Evolutionary conservation across 2,888 invertebrate genomes (phyloP), one percentile per base, ranked within the genome.

Genomic region (Spisula solida): DNA sequence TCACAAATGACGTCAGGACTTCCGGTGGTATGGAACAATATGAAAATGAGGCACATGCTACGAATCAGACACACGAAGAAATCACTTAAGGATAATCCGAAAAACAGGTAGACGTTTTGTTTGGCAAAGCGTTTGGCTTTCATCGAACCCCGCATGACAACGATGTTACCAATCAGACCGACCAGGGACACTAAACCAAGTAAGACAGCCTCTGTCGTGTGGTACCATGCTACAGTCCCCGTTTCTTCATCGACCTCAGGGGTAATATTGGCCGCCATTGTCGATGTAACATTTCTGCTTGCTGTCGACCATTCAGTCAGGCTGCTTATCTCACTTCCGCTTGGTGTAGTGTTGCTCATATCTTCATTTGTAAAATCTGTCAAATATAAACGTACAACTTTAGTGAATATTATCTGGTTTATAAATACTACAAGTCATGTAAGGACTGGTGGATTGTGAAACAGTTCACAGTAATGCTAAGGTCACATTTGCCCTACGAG

Each of bases 61-160:
- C 89, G 85, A 31, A 91, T 56, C 12, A 81, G 29, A 55, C 90
- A 92, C n/a, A 88, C 60, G 1, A 85, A 55, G 16, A 82, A 56
- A 25, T 92, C 92, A n/a, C 86, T 82, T 4, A 91, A 20, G 20
- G 92, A 89, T 18, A 92, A 51, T 12, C 88, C 85, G 5, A 87
- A 85, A 55, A 91, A 92, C 16, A 92, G n/a, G 16, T 80, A 87
- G 82, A 90, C 88, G n/a, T 90, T 91, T 29, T 89, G 92, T 10
- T 86, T 89, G 16, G 90, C 82, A 47, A 90, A 91, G 20, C 85
- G 86, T 56, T 87, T 83, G 0, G 87, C 89, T 81, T 82, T 83
- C 5, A 82, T 31, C 0, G 86, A 82, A 12, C 89, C 88, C 48
- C 85, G 86, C 41, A 92, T 88, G 4, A 92, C 88, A 20, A 87